Evolutionary conservation across 2,797 vertebrate genomes (phyloP), one percentile per base, ranked within the genome.

Genomic region (Rhynchotus rufescens): DNA sequence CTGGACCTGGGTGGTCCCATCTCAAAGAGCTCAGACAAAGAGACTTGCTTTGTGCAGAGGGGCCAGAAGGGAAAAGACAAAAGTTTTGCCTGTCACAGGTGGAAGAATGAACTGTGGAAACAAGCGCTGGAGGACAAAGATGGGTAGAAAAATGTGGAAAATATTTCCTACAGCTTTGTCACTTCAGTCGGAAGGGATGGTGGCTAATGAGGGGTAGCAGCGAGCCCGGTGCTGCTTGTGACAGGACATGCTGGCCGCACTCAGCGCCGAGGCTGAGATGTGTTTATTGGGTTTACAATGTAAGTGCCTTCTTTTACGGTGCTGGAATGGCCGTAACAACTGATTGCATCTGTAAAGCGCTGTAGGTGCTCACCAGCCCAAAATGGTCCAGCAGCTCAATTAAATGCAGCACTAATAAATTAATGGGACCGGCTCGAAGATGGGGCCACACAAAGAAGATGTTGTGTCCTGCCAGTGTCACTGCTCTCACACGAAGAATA

Each of bases 1-100:
- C 74, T 90, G 84, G 84, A 89, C 34, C 71, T 96, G 92, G 88
- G 90, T 96, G 92, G 93, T 90, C 90, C 85, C 22, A 6, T 89
- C 93, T 92, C 64, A 86, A 71, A 89, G 52, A 40, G 87, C 9
- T 73, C 79, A 19, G 72, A 93, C n/a, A 34, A 88, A 74, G 51
- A 71, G 59, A 3, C 57, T 73, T 88, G 57, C 49, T 90, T 90
- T 93, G 49, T 88, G 54, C 6, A 57, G 36, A 76, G 38, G 5
- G 12, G 11, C 38, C 15, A 67, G 61, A 13, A 71, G 77, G 76
- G 80, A 77, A 54, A 0, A 86, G 61, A 42, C 72, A 47, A 12
- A 61, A 60, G 10, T 20, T 90, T 83, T 88, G 67, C 25, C 36
- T 76, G 56, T 38, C 17, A 44, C 38, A 61, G 34, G n/a, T 2